Evolutionary conservation across 2,797 vertebrate species (phyloP), one percentile per base, ranked within the genome.

Genomic region (Sandelia bainsii): DNA sequence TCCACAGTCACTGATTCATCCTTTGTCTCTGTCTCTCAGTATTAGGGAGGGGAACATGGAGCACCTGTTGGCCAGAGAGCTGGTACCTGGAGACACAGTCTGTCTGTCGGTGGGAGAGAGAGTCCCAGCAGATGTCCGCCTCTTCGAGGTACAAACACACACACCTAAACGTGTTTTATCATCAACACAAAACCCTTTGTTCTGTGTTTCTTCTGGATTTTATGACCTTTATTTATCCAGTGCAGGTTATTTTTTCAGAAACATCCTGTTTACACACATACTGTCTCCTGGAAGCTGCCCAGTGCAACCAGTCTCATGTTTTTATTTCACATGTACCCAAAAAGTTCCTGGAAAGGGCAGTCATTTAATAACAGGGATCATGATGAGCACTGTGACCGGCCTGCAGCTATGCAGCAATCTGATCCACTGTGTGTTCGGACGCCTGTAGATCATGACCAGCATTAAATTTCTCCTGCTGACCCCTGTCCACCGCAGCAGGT

Each of bases 31-130:
- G 14, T 6, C 0, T n/a, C 34, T 62, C 75, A 99, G 98, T 75
- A 80, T 99, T 20, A 93, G 98, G 54, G 96, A 97, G 46, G 97
- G 98, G 12, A 91, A 93, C 81, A 69, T 97, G 93, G 96, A 97
- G 71, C 96, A 98, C 71, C 93, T 96, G 5, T 91, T 99, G 81
- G 98, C 98, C 29, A 93, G 97, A 79, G 97, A 99, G 46, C 94
- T 99, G 81, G 98, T 99, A 62, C 98, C 98, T 39, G 98, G 98
- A 54, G 98, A 99, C 79, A 99, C 98, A 0, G 96, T 99, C 54
- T 98, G 96, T 87, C 90, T 99, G 49, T 93, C 97, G 8, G 96
- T 98, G 62, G 98, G 98, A 45, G 98, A 99, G 92, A 95, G 97
- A 81, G 97, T 99, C 79, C 98, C 98, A 1, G 97, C 98, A 22